Base-by-base conservation (phyloP, 2,113 vertebrate species). In the Festucalex cinctus region DNA sequence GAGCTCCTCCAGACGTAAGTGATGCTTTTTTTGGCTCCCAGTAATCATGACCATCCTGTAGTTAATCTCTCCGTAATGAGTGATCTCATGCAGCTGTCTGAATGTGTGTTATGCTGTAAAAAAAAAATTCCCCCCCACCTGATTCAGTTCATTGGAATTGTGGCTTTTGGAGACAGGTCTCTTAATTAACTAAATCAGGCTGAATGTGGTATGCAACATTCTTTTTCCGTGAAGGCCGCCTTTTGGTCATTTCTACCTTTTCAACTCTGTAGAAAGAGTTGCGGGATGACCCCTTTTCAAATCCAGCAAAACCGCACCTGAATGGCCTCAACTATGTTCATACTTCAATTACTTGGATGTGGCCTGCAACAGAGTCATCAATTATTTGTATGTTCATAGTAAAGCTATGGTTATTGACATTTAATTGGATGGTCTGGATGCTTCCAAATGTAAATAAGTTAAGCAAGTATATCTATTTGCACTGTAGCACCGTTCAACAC, bases 1-100 rank as follows among this genome's bases (percentile, higher is more conserved):
- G 35, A 59, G 9, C 20, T 59, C 43, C 66, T 75, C 26, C 59
- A 67, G 66, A 28, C 54, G 10, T 3, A 16, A 71, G 28, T 32
- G 62, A 60, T 61, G 61, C 43, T 48, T 32, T 48, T 48, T 66
- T 35, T 57, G 60, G 48, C n/a, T 59, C 49, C 46, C 20, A 56
- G 73, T 70, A 73, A 71, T 64, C 59, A 57, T 28, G 51, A 5
- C 17, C 59, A 58, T 57, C 41, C 19, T 63, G 19, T 17, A n/a
- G 16, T 74, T 74, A 53, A 65, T 80, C 59, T 69, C 20, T 68
- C 62, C 26, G 41, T 72, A 54, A 65, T 63, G 68, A 74, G 58
- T 59, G 49, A 66, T 67, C 56, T 65, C 22, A 56, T 49, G 44
- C 22, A 66, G 66, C 61, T 67, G 5, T 2, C 7, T 56, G 9